Base-by-base conservation (phyloP, 2,797 vertebrate genomes). In the Hypotaenidia philippensis region DNA sequence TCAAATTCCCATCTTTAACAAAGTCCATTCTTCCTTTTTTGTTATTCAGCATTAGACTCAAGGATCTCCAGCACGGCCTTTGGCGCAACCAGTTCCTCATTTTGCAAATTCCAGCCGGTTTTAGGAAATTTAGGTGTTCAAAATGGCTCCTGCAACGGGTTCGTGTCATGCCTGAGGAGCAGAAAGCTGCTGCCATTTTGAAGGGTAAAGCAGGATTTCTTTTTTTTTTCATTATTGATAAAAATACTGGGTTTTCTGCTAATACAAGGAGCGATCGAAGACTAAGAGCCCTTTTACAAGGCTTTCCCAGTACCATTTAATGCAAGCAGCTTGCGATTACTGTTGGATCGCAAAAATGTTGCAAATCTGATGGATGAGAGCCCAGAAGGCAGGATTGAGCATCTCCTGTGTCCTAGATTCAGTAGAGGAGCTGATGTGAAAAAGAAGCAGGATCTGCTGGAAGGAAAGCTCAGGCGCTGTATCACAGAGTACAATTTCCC, bases 351-450 rank as follows among this genome's bases (percentile, higher is more conserved):
- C 78, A 69, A 87, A 90, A 59, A 41, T 5, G 2, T 60, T 45
- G 47, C 75, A 57, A 60, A 96, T 79, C 64, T 78, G 75, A 57
- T 64, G 83, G 87, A 44, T 1, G 13, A 60, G 75, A 92, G 86
- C 81, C 90, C 94, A 92, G 90, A 76, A 95, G 90, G 86, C 84
- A 93, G 90, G 71, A 91, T 10, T 84, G 86, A 92, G 74, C 88
- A 49, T 79, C 83, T 88, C 53, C 77, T 0, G 16, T 1, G 8
- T 76, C 86, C 89, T 71, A 80, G 60, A 95, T 94, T 93, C 61
- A 26, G 74, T 1, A 56, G 71, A 82, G 71, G 78, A 84, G 41
- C 60, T 71, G 92, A 92, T 83, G 68, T 74, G 74, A 76, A 70
- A 83, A 91, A 71, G 86, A 49, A 92, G 86, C 55, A 5, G 87